phyloP scores from a whole-genome alignment of 2,113 vertebrate genomes.

The Corythornis vintsioides region DNA sequence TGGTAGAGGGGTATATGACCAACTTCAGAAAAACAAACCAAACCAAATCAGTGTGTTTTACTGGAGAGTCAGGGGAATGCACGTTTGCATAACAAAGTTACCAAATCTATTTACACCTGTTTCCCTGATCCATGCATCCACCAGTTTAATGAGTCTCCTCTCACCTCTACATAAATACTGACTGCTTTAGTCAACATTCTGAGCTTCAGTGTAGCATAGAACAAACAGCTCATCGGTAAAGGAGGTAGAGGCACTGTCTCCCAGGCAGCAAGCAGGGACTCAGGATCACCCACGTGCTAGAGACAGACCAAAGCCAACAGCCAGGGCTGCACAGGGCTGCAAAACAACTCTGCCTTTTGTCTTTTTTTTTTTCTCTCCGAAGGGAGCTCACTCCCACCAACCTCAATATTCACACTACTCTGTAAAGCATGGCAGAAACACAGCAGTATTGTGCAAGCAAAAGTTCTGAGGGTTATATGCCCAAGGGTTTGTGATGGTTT shows the following conservation, averaged over 20 bases:
- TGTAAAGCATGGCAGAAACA: not conserved
- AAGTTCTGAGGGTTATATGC: not conserved
- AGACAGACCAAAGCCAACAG: not conserved
- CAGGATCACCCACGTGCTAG: not conserved
- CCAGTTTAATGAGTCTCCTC: not conserved
- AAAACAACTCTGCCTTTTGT: not conserved
- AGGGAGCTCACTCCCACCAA: not conserved
- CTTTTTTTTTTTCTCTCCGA: not conserved
- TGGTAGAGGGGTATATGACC: not conserved
- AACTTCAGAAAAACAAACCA: not conserved
- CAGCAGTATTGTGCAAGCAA: not conserved
- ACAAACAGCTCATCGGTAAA: not conserved
- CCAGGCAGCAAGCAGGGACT: not conserved
- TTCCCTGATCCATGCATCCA: not conserved
- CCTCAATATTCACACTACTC: not conserved
- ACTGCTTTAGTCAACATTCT: constrained; percentile 13
- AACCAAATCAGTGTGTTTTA: not conserved
- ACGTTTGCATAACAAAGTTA: not conserved
- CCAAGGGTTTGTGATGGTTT: not conserved
- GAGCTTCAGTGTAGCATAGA: not conserved
- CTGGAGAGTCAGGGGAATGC: not conserved
- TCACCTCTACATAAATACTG: not conserved
- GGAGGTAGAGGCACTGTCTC: not conserved
- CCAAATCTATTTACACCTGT: not conserved
- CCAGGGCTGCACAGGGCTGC: rapidly evolving